These are phyloP conservation scores for Apodemus agrarius DNA, from an alignment of 2,797 vertebrate genomes.

Conservation along the genomic window DNA sequence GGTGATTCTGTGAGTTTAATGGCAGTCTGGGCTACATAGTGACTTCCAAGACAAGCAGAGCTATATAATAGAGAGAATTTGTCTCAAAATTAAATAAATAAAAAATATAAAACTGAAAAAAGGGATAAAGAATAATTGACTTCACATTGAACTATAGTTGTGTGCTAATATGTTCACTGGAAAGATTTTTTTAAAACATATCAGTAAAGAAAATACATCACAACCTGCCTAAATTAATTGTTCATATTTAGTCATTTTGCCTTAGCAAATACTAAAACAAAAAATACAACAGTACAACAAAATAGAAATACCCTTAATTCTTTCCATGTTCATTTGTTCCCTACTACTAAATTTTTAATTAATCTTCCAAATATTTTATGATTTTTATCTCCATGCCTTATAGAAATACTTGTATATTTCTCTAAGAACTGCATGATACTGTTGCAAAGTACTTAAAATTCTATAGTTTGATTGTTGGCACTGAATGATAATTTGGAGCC, in stretches of 20 bases:
- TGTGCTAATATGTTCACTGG: background rate
- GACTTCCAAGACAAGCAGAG: background rate
- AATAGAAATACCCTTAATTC: background rate
- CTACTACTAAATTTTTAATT: constrained; percentile 21
- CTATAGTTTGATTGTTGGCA: background rate
- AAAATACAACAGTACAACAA: background rate
- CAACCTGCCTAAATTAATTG: background rate
- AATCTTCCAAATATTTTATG: background rate
- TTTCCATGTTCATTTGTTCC: background rate
- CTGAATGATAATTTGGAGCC: background rate
- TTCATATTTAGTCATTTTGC: constrained; percentile 48
- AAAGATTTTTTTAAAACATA: constrained; percentile 34
- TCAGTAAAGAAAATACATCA: background rate
- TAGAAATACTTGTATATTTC: constrained; percentile 1
- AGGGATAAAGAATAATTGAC: constrained; percentile 25
- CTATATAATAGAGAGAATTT: background rate
- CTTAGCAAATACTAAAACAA: constrained; percentile 21
- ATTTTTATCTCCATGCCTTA: constrained; percentile 42
- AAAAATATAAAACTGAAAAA: background rate
- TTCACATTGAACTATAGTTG: constrained; percentile 41
- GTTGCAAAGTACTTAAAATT: background rate
- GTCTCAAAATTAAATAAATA: background rate
- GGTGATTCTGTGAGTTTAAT: too few relatives aligned
- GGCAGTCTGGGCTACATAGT: background rate
- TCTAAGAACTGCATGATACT: constrained; percentile 2